phyloP scores from a whole-genome alignment of 2,113 vertebrate species.

The Motacilla alba region DNA sequence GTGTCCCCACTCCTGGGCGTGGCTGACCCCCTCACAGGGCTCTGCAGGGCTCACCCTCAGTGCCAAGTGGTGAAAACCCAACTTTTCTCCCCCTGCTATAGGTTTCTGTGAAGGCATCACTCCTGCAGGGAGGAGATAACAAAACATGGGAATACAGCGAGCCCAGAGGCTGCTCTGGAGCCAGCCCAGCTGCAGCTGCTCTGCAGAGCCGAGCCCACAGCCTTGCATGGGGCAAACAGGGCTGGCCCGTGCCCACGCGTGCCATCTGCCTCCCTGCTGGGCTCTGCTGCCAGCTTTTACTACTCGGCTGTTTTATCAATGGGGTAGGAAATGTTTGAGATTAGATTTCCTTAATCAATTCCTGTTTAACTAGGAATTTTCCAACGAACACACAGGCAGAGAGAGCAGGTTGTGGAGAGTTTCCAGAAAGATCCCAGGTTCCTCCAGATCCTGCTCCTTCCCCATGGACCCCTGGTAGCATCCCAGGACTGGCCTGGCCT shows the following conservation, averaged over 20 bases:
- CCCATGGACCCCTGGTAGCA: background rate
- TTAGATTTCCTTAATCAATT: background rate
- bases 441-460: background rate
- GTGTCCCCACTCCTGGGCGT: rapidly evolving
- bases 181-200: background rate
- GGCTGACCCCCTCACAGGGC: rapidly evolving
- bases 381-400: background rate
- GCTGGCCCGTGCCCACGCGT: background rate
- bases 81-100: rapidly evolving
- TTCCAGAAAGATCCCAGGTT: background rate
- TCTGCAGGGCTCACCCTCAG: rapidly evolving
- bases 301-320: background rate
- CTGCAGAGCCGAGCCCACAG: background rate
- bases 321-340: background rate
- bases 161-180: background rate
- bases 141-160: rapidly evolving
- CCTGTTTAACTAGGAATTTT: background rate
- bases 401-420: background rate
- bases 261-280: background rate
- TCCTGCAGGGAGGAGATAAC: background rate
- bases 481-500: background rate
- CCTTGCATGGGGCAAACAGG: background rate
- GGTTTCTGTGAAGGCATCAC: rapidly evolving
- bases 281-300: rapidly evolving
- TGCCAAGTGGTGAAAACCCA: rapidly evolving